Base-by-base conservation (phyloP, 2,797 vertebrate genomes). In the Crenuchus spilurus region DNA sequence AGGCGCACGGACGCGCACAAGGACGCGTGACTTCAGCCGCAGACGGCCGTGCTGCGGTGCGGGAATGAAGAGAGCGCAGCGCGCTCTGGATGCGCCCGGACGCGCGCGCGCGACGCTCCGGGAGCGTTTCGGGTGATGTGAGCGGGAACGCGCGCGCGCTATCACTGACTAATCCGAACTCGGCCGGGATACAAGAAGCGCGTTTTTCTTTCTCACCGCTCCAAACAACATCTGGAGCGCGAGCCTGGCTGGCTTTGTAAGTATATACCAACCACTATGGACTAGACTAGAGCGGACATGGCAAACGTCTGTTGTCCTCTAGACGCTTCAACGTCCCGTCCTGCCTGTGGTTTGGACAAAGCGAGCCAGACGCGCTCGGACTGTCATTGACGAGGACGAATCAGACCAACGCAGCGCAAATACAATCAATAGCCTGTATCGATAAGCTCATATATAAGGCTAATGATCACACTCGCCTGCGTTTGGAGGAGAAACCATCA, bases 351-450 rank as follows among this genome's bases (percentile, higher is more conserved):
- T 78, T 68, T 77, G 74, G 84, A 83, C 82, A 83, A 82, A 82
- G 87, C 83, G 83, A 82, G 77, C 77, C 52, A 76, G 84, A 90
- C 87, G 87, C 4, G 87, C 90, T 87, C 90, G 79, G 75, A 77
- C 86, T 88, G 90, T 92, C 89, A 86, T 86, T 91, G 92, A 89
- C 76, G 77, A 16, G 78, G 65, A 90, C 89, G 93, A 92, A 92
- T 93, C 92, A 88, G 87, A 89, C 87, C 90, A 92, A 90, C 77
- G 76, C 81, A 87, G 85, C 62, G 85, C 79, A 68, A 85, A 85
- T 87, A 77, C 64, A 84, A 92, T 96, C 94, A 85, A 94, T 95
- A 92, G 66, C 70, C 77, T 88, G 86, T 91, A 94, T 94, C 86
- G 85, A 92, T 88, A 87, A 87, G 85, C 87, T 87, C 87, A 83